phyloP scores from a whole-genome alignment of 2,888 invertebrate genomes.

The Lutraria lutraria region DNA sequence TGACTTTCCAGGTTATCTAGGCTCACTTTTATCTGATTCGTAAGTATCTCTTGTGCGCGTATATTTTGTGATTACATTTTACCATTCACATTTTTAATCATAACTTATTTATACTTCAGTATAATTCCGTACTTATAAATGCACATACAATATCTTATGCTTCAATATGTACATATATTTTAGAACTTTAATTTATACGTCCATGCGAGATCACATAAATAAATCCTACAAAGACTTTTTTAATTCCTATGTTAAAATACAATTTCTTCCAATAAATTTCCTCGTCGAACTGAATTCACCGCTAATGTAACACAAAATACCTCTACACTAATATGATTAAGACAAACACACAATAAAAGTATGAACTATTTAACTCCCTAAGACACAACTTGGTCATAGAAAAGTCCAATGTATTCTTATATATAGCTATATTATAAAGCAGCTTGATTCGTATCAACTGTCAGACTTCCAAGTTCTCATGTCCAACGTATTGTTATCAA shows the following conservation, averaged over 20 bases:
- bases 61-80: too few species aligned
- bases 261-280: not conserved
- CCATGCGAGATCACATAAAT: too few species aligned
- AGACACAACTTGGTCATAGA: not conserved
- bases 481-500: slow-evolving; percentile 36
- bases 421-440: not conserved
- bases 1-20: not conserved
- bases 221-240: too few species aligned
- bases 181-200: too few species aligned
- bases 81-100: too few species aligned
- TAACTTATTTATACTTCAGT: too few species aligned
- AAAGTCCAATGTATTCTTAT: not conserved
- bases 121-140: too few species aligned
- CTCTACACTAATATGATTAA: not conserved
- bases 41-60: too few species aligned
- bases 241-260: not conserved
- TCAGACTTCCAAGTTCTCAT: slow-evolving; percentile 35
- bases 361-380: not conserved
- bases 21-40: not conserved
- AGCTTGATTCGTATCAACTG: slow-evolving; percentile 11
- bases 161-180: too few species aligned
- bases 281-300: not conserved
- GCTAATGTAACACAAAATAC: not conserved
- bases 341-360: not conserved
- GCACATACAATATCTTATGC: too few species aligned